Conservation (phyloP, 2,888 invertebrate genomes). For the Orchestes rusci region DNA sequence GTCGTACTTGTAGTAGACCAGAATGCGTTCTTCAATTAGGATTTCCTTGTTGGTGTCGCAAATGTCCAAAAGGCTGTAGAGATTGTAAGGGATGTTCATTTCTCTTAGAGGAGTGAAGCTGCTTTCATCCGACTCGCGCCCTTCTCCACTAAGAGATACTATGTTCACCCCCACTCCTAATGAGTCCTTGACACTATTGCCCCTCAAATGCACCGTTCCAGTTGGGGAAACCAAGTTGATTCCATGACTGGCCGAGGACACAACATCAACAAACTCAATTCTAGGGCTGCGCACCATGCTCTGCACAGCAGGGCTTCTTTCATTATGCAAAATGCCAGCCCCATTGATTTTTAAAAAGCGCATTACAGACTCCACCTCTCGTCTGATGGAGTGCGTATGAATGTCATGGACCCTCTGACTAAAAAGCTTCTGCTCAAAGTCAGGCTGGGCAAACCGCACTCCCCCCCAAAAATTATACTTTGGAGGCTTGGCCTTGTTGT, state of each 20-base stretch:
- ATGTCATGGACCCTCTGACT: slow-evolving; percentile 76
- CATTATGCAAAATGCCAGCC: slow-evolving; percentile 92
- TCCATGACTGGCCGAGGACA: slow-evolving; percentile 82
- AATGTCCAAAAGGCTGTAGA: slow-evolving; percentile 92
- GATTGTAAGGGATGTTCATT: slow-evolving; percentile 77
- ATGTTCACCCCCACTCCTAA: slow-evolving; percentile 87
- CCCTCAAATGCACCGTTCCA: slow-evolving; percentile 69
- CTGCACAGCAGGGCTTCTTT: slow-evolving; percentile 88
- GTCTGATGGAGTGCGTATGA: slow-evolving; percentile 65
- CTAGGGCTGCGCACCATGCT: slow-evolving; percentile 80
- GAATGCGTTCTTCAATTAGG: slow-evolving; percentile 77
- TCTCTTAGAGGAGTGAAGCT: slow-evolving; percentile 81
- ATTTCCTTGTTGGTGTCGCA: slow-evolving; percentile 94
- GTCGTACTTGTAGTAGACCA: slow-evolving; percentile 95
- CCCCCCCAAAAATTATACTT: slow-evolving; percentile 83
- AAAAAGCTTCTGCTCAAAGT: slow-evolving; percentile 81
- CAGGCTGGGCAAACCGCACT: slow-evolving; percentile 81
- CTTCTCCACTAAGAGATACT: slow-evolving; percentile 88
- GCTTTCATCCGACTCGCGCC: slow-evolving; percentile 77
- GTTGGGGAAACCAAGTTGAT: slow-evolving; percentile 86
- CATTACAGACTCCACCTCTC: slow-evolving; percentile 67
- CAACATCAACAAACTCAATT: slow-evolving; percentile 75
- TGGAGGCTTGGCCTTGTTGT: slow-evolving; percentile 55
- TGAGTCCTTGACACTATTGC: slow-evolving; percentile 68
- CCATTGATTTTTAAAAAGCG: slow-evolving; percentile 78